Evolutionary conservation across 2,888 invertebrate genomes (phyloP), one percentile per base, ranked within the genome.

Genomic region (Podabrus alpinus): DNA sequence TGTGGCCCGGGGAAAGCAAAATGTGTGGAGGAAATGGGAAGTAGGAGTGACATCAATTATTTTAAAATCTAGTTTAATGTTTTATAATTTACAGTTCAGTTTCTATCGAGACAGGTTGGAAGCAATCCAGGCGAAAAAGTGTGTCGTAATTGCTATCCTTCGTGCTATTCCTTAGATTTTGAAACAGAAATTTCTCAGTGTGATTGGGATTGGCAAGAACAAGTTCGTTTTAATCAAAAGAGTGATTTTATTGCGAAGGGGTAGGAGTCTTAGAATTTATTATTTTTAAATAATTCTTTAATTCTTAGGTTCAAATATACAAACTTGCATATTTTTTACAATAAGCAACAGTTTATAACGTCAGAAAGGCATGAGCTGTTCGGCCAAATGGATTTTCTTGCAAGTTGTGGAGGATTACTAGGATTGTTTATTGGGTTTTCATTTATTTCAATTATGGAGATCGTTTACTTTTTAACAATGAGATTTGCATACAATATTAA

Each of bases 171-270:
- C 0, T 89, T 94, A 60, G 90, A 91, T 15, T 94, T 93, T 81
- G 92, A 93, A 80, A 92, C 93, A 0, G 93, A 93, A 84, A 92
- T 91, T 0, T 93, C 93, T 0, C 93, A 93, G n/a, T 19, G 19
- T 10, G 62, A 64, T 19, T 64, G 62, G 62, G 19, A 64, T 9
- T 64, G 62, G 62, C 19, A 64, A 21, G 62, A 64, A n/a, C 16
- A 67, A 15, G 67, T 64, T 19, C 17, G 21, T n/a, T 9, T 64
- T 21, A 21, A 13, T 19, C 19, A 64, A 64, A 64, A 64, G n/a
- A 64, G 62, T n/a, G 45, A 45, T 45, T 45, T 45, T 45, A 0
- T 45, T n/a, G 5, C 7, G n/a, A 7, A 45, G 1, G 45, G 45
- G 45, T 45, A 45, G 2, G 45, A 45, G n/a, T 45, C n/a, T 45